phyloP scores from a whole-genome alignment of 2,797 vertebrate species.

The Geotria australis region DNA sequence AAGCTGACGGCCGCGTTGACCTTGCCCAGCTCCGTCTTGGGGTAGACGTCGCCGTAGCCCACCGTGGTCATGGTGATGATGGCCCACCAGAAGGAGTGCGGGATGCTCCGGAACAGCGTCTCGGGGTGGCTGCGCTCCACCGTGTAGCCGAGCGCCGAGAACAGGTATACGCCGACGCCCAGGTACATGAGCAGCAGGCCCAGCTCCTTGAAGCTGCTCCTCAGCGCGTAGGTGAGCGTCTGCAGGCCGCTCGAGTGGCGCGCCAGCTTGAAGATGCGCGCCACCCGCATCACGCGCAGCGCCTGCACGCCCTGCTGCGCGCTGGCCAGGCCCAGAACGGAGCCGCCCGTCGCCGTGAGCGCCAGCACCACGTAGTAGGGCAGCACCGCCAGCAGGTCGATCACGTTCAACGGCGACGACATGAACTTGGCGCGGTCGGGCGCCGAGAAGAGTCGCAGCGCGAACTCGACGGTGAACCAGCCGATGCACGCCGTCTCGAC shows the following conservation, averaged over 20 bases:
- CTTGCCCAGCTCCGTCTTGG: conserved; percentile 74
- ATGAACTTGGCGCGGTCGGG: conserved; percentile 56
- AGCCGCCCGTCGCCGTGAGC: conserved; percentile 50
- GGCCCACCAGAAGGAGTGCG: conserved; percentile 97
- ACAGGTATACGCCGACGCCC: conserved; percentile 84
- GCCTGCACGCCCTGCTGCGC: conserved; percentile 85
- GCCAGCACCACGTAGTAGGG: conserved; percentile 69
- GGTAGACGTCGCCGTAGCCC: conserved; percentile 85
- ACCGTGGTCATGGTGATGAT: conserved; percentile 98
- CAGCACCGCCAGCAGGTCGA: conserved; percentile 64
- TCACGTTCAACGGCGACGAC: conserved; percentile 66
- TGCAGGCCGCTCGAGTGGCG: conserved; percentile 77
- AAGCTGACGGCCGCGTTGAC: conserved; percentile 89
- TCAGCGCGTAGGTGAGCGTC: conserved; percentile 72
- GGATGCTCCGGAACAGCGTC: conserved; percentile 82
- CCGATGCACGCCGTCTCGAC: conserved; percentile 69
- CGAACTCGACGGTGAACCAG: conserved; percentile 76
- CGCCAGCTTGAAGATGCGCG: conserved; percentile 73
- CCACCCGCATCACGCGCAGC: conserved; percentile 63
- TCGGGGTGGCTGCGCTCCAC: conserved; percentile 88
- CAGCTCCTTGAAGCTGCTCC: conserved; percentile 71
- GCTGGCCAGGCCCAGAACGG: conserved; percentile 59
- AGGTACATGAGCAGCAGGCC: conserved; percentile 86
- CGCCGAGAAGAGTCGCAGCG: conserved; percentile 46
- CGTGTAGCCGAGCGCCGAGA: conserved; percentile 75